phyloP scores from a whole-genome alignment of 2,888 invertebrate species.

The Tenthredo livida region DNA sequence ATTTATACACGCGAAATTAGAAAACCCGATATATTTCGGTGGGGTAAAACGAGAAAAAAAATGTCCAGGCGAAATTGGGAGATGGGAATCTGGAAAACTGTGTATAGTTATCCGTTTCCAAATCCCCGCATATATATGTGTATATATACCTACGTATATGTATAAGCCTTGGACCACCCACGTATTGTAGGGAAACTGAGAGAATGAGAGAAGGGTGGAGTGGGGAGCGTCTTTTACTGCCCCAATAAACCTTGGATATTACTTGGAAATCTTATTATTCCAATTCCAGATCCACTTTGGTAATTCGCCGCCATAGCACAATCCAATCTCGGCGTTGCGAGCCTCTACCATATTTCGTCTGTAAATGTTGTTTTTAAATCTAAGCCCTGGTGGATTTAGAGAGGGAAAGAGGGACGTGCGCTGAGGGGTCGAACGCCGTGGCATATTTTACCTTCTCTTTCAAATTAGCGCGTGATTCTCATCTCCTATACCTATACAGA shows the following conservation, averaged over 20 bases:
- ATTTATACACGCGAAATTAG: too few relatives aligned
- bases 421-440: neutral
- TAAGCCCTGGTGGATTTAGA: slow-evolving; percentile 50
- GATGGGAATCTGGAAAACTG: slow-evolving; percentile 6
- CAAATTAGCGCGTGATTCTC: slow-evolving; percentile 19
- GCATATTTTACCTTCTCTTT: slow-evolving; percentile 21
- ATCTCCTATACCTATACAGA: neutral
- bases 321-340: slow-evolving; percentile 56
- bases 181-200: neutral
- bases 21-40: neutral
- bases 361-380: slow-evolving; percentile 58
- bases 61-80: neutral
- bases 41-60: neutral
- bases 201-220: neutral
- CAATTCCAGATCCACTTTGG: slow-evolving; percentile 52
- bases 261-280: slow-evolving; percentile 57
- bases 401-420: neutral
- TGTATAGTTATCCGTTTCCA: neutral
- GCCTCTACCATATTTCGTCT: slow-evolving; percentile 57
- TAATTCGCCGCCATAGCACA: slow-evolving; percentile 54
- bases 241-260: slow-evolving; percentile 53
- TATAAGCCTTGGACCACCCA: slow-evolving; percentile 27
- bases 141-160: neutral
- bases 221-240: slow-evolving; percentile 47
- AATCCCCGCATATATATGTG: neutral